Conservation (phyloP, 1,140 invertebrate species). For the Rhynchophorus ferrugineus region DNA sequence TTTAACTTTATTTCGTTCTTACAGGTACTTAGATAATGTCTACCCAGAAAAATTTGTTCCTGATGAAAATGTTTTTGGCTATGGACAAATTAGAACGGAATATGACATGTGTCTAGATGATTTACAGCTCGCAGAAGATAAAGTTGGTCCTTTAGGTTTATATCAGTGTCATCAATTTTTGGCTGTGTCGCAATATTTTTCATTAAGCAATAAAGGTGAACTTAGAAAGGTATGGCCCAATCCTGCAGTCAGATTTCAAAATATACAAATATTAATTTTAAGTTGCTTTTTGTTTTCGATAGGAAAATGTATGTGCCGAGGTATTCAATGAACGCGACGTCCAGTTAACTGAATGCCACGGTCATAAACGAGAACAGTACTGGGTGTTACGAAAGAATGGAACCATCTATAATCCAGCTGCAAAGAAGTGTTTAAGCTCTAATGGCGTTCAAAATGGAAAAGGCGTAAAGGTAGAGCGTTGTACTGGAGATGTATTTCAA, state of each 20-base stretch:
- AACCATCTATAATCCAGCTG: slow-evolving; percentile 33
- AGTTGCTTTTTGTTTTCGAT: neutral
- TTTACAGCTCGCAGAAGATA: slow-evolving; percentile 64
- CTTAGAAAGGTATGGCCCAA: slow-evolving; percentile 47
- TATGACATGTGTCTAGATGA: slow-evolving; percentile 69
- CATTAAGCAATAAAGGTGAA: slow-evolving; percentile 61
- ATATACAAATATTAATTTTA: too few relatives aligned
- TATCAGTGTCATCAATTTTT: slow-evolving; percentile 68
- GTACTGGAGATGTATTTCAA: slow-evolving; percentile 32
- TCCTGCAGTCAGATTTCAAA: neutral
- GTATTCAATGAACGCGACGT: slow-evolving; percentile 39
- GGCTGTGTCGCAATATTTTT: slow-evolving; percentile 63
- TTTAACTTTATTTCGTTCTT: slow-evolving; percentile 5
- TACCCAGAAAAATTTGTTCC: slow-evolving; percentile 83
- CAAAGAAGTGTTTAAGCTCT: slow-evolving; percentile 35
- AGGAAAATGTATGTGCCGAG: slow-evolving; percentile 65
- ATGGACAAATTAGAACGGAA: slow-evolving; percentile 51
- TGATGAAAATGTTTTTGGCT: slow-evolving; percentile 69
- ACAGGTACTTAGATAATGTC: slow-evolving; percentile 60
- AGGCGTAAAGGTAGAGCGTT: slow-evolving; percentile 33
- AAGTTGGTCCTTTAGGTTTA: slow-evolving; percentile 60
- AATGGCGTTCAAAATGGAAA: slow-evolving; percentile 35
- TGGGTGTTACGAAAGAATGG: slow-evolving; percentile 44
- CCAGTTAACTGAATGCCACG: slow-evolving; percentile 49
- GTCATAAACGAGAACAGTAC: slow-evolving; percentile 48